These are phyloP conservation scores for Clarias platycephalus DNA, from an alignment of 2,797 vertebrate genomes.

Conservation along the genomic window DNA sequence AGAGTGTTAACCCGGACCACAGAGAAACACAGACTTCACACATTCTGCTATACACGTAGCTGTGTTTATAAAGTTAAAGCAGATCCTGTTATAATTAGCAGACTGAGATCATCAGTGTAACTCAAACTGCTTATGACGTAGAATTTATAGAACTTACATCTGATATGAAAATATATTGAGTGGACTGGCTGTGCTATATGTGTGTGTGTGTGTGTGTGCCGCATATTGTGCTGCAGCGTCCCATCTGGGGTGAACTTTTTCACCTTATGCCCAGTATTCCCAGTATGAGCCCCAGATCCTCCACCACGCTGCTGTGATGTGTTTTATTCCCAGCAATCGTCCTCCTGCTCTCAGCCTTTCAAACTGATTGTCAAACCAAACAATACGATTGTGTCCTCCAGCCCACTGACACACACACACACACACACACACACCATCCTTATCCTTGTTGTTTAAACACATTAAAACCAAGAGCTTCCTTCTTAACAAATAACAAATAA, in stretches of 20 bases:
- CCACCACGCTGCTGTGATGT: background rate
- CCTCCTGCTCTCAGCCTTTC: background rate
- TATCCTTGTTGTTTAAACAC: background rate
- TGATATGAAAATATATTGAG: background rate
- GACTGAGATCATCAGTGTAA: background rate
- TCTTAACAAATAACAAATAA: no score
- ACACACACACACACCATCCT: background rate
- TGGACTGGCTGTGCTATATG: background rate
- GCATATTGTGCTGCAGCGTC: background rate
- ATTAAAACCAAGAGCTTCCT: background rate
- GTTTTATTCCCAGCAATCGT: background rate
- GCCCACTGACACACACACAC: background rate
- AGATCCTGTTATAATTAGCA: background rate
- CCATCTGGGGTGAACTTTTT: background rate
- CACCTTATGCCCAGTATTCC: background rate
- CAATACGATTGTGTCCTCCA: background rate
- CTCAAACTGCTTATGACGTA: background rate
- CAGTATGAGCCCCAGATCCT: background rate
- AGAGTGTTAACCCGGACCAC: background rate
- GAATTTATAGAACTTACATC: background rate
- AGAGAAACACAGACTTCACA: no score
- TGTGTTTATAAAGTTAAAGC: background rate
- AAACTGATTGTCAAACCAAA: background rate
- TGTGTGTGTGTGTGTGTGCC: background rate
- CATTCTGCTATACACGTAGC: background rate